Evolutionary conservation across 2,888 invertebrate species (phyloP), one percentile per base, ranked within the genome.

Genomic region (Cheiracanthium punctorium): DNA sequence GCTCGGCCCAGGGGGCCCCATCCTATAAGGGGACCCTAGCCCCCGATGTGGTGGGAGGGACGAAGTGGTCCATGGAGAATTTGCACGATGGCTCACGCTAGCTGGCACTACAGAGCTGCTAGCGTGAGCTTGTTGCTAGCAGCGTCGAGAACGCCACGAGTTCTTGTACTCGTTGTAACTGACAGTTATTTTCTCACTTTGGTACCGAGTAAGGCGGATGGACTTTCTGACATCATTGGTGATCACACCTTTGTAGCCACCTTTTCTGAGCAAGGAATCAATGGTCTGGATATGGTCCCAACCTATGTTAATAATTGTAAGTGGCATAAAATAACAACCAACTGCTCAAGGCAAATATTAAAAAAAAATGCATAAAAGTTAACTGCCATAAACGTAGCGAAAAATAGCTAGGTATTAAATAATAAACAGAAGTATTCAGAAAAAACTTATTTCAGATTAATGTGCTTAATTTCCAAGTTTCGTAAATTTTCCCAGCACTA

Each of bases 281-380:
- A 99, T 98, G 30, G 99, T 99, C 93, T 99, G 98, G 89, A 96
- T 94, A 93, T 97, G 97, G 94, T 99, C 97, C 99, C 99, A 99
- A 90, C 98, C 98, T 98, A 92, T n/a, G n/a, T n/a, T n/a, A n/a
- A n/a, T n/a, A n/a, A n/a, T n/a, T n/a, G n/a, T n/a, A n/a, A n/a
- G n/a, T n/a, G n/a, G n/a, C n/a, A n/a, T n/a, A n/a, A n/a, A n/a
- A n/a, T n/a, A n/a, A n/a, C n/a, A n/a, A n/a, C n/a, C n/a, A n/a
- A n/a, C n/a, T n/a, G n/a, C n/a, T n/a, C n/a, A n/a, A n/a, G n/a
- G n/a, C n/a, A n/a, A n/a, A n/a, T n/a, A n/a, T n/a, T n/a, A n/a
- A n/a, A n/a, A n/a, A n/a, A n/a, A n/a, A n/a, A n/a, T n/a, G n/a
- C n/a, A n/a, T n/a, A n/a, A n/a, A n/a, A n/a, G n/a, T n/a, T n/a